These are phyloP conservation scores for Gadus chalcogrammus DNA, from an alignment of 2,113 vertebrate species.

Conservation along the genomic window DNA sequence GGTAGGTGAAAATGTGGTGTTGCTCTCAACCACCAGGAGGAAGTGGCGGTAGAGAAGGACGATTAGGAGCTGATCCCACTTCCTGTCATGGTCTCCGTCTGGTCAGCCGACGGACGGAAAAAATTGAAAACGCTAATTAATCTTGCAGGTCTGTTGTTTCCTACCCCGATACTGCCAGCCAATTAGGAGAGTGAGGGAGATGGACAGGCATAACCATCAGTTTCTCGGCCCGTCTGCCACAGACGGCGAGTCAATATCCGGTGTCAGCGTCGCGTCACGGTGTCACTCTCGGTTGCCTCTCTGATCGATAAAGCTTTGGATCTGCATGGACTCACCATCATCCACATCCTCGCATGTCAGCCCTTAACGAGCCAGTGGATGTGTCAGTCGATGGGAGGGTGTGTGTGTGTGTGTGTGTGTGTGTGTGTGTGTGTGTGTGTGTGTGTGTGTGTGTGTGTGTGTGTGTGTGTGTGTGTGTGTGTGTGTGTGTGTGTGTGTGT, in stretches of 20 bases:
- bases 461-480: slow-evolving; percentile 1
- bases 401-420: too few relatives aligned
- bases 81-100: not conserved
- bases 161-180: not conserved
- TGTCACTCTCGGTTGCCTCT: slow-evolving; percentile 23
- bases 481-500: not conserved
- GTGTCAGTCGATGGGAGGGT: not conserved
- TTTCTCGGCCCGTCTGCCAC: slow-evolving; percentile 28
- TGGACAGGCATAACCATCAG: slow-evolving; percentile 31
- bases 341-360: slow-evolving; percentile 36
- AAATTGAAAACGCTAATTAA: slow-evolving; percentile 36
- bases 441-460: too few relatives aligned
- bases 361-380: slow-evolving; percentile 33
- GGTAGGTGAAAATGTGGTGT: not conserved
- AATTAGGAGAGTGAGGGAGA: slow-evolving; percentile 46
- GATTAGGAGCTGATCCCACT: slow-evolving; percentile 14
- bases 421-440: too few relatives aligned
- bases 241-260: slow-evolving; percentile 44
- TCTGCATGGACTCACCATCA: slow-evolving; percentile 42
- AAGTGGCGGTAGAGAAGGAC: slow-evolving; percentile 6
- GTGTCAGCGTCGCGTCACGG: slow-evolving; percentile 26
- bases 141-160: slow-evolving; percentile 32
- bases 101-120: not conserved
- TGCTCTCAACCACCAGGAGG: not conserved
- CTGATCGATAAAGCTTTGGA: slow-evolving; percentile 43